A percentile compares a stretch with the other conserved stretches of the same genome.
phyloP scores from a whole-genome alignment of 2,888 invertebrate genomes.

The Omphaloscelis lunosa region DNA sequence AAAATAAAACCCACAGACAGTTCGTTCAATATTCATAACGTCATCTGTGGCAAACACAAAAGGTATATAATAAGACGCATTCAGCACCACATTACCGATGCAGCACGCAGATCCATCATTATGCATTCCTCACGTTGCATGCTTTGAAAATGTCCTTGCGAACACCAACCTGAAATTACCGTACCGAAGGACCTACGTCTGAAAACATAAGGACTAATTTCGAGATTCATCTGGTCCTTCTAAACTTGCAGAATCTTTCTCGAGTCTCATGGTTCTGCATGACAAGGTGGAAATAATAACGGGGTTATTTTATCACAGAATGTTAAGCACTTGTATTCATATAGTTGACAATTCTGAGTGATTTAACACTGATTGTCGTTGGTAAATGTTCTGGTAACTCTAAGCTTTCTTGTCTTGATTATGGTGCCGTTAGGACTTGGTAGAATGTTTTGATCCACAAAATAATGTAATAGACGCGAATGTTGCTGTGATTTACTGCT shows the following conservation, averaged over 20 bases:
- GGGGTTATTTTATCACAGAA: constrained; percentile 66
- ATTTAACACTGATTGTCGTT: constrained; percentile 61
- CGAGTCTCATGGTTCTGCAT: constrained; percentile 63
- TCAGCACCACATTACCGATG: constrained; percentile 76
- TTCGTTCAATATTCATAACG: constrained; percentile 75
- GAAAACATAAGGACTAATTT: constrained; percentile 50
- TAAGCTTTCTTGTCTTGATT: constrained; percentile 56
- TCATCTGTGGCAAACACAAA: constrained; percentile 72
- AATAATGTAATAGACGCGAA: constrained; percentile 51
- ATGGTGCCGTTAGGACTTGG: constrained; percentile 45
- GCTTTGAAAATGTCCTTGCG: constrained; percentile 80
- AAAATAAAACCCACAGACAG: constrained; percentile 64
- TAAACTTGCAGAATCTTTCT: constrained; percentile 49
- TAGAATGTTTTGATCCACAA: constrained; percentile 50
- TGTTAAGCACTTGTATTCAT: constrained; percentile 61
- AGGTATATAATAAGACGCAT: constrained; percentile 74
- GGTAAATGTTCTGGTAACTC: constrained; percentile 45
- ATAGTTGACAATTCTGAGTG: constrained; percentile 62
- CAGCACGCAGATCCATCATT: constrained; percentile 80
- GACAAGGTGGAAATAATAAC: constrained; percentile 69
- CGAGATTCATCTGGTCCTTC: constrained; percentile 3
- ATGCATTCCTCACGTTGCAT: constrained; percentile 76
- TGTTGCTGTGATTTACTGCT: constrained; percentile 47
- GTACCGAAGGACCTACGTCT: constrained; percentile 30
- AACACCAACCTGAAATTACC: constrained; percentile 50